These are phyloP conservation scores for Ceratina australensis DNA, from an alignment of 1,140 invertebrate genomes.

Conservation along the genomic window DNA sequence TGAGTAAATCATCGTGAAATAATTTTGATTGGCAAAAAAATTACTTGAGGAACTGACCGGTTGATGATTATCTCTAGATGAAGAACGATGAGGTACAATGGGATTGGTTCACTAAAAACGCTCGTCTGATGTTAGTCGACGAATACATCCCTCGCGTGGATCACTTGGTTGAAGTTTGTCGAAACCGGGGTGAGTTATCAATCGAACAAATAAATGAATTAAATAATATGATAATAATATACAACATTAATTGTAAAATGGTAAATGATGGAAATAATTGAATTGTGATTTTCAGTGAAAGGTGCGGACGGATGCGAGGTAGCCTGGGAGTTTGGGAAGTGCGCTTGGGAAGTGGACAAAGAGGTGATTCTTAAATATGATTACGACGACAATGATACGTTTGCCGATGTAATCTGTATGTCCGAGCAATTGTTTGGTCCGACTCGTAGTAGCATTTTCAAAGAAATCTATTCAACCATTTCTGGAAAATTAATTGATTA, in stretches of 20 bases:
- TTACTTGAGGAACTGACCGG: neutral
- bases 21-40: neutral
- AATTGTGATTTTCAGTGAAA: constrained; percentile 30
- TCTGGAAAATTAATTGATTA: too few species aligned
- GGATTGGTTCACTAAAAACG: neutral
- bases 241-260: too few species aligned
- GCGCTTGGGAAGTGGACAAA: constrained; percentile 38
- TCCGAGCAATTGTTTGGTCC: neutral
- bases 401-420: neutral
- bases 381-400: neutral
- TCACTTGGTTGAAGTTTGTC: neutral
- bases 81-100: constrained; percentile 37
- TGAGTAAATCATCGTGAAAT: constrained; percentile 30
- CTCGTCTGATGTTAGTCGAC: neutral
- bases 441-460: neutral
- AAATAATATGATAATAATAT: too few species aligned
- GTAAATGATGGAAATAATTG: too few species aligned
- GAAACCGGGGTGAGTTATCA: neutral
- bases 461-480: neutral
- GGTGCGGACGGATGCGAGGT: constrained; percentile 54
- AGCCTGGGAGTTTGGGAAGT: constrained; percentile 44
- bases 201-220: neutral
- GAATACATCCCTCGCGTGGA: neutral
- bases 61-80: constrained; percentile 21
- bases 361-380: constrained; percentile 46